Evolutionary conservation across 2,797 vertebrate species (phyloP).

Genomic region (Bovichtus diacanthus): DNA sequence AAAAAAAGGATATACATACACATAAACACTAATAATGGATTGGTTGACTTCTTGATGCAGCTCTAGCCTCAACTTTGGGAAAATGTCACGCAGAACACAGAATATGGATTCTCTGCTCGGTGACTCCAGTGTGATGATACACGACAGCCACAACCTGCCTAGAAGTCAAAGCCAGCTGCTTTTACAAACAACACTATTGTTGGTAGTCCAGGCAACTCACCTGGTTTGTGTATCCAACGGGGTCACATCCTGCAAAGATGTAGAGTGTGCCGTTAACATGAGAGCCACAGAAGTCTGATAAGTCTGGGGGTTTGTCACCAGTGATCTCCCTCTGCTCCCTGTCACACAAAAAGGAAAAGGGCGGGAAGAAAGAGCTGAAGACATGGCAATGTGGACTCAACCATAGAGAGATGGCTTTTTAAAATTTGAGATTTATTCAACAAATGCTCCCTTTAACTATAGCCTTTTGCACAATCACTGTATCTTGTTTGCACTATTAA

Average conservation of each 20-base stretch:
- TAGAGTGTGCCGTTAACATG: conserved; percentile 88
- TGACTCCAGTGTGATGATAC: no score
- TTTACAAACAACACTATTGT: not conserved
- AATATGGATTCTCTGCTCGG: no score
- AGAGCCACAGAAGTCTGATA: conserved; percentile 90
- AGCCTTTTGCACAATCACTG: not conserved
- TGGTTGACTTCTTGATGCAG: no score
- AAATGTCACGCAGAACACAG: no score
- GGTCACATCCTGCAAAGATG: conserved; percentile 93
- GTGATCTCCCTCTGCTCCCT: conserved; percentile 90
- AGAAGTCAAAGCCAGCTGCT: conserved; percentile 5
- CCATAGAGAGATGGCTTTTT: not conserved
- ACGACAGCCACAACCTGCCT: not conserved
- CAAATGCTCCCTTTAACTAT: not conserved
- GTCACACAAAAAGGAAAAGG: not conserved
- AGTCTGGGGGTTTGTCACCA: conserved; percentile 89
- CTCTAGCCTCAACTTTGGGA: no score
- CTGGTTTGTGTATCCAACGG: conserved; percentile 90
- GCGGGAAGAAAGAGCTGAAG: not conserved
- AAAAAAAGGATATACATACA: no score
- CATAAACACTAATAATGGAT: no score
- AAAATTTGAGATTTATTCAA: not conserved
- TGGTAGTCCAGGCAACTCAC: conserved; percentile 66
- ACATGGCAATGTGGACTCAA: not conserved
- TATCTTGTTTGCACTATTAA: not conserved